Percentiles rank a stretch among this genome's conserved stretches.
These are phyloP conservation scores for Batillaria attramentaria DNA, from an alignment of 1,140 invertebrate genomes.

Conservation along the genomic window DNA sequence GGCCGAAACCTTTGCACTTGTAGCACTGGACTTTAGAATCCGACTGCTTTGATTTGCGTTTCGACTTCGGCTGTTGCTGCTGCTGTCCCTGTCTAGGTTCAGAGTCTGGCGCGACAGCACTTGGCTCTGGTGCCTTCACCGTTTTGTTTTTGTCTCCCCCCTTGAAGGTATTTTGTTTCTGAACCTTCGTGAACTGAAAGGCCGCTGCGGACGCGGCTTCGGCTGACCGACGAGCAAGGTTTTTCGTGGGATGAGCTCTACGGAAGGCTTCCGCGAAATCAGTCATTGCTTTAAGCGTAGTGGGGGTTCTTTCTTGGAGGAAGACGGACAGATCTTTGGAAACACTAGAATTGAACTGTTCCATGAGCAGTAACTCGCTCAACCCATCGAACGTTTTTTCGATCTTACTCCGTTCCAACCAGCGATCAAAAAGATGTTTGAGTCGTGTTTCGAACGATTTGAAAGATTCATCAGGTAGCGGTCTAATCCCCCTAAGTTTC, in stretches of 20 bases:
- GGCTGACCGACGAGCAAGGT: background rate
- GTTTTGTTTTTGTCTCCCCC: background rate
- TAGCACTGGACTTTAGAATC: no score
- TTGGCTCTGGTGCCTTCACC: background rate
- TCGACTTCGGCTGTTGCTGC: background rate
- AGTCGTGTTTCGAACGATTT: background rate
- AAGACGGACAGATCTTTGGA: slow-evolving; percentile 8
- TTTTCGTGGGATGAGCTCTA: background rate
- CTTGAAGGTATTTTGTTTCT: background rate
- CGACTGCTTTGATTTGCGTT: no score
- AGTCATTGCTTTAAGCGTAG: background rate
- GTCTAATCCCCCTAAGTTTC: background rate
- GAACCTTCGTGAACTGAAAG: background rate
- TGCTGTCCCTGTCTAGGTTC: background rate
- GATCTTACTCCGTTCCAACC: background rate
- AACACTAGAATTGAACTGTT: background rate
- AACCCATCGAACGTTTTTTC: background rate
- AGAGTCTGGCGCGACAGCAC: background rate
- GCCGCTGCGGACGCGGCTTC: no score
- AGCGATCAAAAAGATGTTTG: background rate
- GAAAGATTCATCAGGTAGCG: background rate
- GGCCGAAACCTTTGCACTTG: background rate
- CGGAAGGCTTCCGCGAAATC: background rate
- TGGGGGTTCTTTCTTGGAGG: background rate
- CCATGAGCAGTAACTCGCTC: background rate